Percentiles rank a stretch among this genome's conserved stretches.
Conservation (phyloP, 2,888 invertebrate species). For the Dorcus hopei region DNA sequence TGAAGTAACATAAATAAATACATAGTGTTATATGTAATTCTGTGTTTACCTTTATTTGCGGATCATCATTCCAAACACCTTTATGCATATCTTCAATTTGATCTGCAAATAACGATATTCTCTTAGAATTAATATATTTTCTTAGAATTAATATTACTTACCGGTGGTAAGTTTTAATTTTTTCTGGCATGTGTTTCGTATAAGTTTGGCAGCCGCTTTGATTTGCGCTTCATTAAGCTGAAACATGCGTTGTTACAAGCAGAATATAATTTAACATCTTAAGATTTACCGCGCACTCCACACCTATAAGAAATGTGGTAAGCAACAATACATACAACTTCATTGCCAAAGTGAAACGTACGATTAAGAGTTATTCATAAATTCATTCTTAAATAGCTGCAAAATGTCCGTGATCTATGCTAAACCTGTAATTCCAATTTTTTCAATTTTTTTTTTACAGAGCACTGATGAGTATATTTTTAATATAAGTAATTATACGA, state of each 20-base stretch:
- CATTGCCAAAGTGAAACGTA: too few species aligned
- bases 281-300: too few species aligned
- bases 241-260: slow-evolving; percentile 1
- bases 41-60: slow-evolving; percentile 14
- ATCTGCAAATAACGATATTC: slow-evolving; percentile 18
- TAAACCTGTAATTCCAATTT: not conserved
- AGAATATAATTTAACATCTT: not conserved
- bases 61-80: slow-evolving; percentile 25
- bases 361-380: too few species aligned
- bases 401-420: not conserved
- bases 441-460: not conserved
- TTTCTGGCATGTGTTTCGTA: slow-evolving; percentile 61
- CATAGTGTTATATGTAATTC: not conserved
- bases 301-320: too few species aligned
- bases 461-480: not conserved
- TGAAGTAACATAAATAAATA: slow-evolving; percentile 2
- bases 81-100: slow-evolving; percentile 30
- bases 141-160: slow-evolving; percentile 35
- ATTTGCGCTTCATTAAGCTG: slow-evolving; percentile 54
- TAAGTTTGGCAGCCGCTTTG: slow-evolving; percentile 56
- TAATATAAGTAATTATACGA: not conserved
- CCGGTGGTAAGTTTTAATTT: slow-evolving; percentile 58
- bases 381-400: too few species aligned
- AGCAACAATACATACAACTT: too few species aligned
- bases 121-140: slow-evolving; percentile 11